Conservation (phyloP, 1,140 invertebrate species). For the Rhyacophila brunnea region DNA sequence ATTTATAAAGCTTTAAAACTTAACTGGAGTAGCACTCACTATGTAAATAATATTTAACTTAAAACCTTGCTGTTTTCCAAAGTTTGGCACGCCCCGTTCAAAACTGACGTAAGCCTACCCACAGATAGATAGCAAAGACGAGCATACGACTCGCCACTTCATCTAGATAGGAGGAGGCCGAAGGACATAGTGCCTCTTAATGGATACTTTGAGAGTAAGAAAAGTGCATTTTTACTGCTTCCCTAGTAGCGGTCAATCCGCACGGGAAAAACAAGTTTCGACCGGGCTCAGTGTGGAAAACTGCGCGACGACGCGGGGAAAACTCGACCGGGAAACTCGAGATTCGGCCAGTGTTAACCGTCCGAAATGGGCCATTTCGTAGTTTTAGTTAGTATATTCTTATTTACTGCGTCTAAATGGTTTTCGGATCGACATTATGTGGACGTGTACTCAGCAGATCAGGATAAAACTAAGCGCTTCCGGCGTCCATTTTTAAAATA, state of each 20-base stretch:
- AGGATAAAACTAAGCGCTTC: too few relatives aligned
- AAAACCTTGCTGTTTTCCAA: too few relatives aligned
- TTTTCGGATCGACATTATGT: not conserved
- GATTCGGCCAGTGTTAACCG: not conserved
- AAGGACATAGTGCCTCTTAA: constrained; percentile 25
- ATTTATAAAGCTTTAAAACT: too few relatives aligned
- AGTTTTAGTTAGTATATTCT: not conserved
- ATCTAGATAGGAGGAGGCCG: constrained; percentile 12
- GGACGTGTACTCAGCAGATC: not conserved
- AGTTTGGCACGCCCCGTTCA: too few relatives aligned
- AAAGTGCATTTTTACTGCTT: constrained; percentile 35
- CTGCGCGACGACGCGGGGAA: not conserved
- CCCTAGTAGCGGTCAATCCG: constrained; percentile 1
- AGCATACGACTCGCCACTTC: not conserved
- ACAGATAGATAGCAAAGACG: too few relatives aligned
- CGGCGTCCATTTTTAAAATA: too few relatives aligned
- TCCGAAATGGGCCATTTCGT: too few relatives aligned
- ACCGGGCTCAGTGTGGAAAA: too few relatives aligned
- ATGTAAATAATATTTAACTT: too few relatives aligned
- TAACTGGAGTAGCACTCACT: too few relatives aligned
- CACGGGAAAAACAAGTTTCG: too few relatives aligned
- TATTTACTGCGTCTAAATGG: not conserved
- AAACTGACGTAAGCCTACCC: too few relatives aligned
- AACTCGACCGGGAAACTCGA: not conserved
- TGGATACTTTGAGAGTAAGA: constrained; percentile 34